Percentiles rank a stretch among this genome's conserved stretches.
Conservation (phyloP, 2,797 vertebrate species). For the Spinibarbus caldwelli region DNA sequence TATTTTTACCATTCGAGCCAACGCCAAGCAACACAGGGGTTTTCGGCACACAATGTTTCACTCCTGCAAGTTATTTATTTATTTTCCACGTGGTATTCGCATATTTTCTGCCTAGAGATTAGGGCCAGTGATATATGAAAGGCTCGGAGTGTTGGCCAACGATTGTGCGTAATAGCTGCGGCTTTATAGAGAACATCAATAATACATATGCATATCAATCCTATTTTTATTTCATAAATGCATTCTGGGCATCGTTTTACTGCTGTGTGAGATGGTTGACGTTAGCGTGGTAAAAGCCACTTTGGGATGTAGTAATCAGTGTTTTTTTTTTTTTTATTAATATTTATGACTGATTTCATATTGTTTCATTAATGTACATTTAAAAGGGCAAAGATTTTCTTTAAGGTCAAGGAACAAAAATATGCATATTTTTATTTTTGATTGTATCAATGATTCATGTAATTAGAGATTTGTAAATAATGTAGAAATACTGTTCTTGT, state of each 20-base stretch:
- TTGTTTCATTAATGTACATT: not conserved
- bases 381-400: not conserved
- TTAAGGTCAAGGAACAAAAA: not conserved
- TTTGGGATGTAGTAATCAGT: slow-evolving; percentile 33
- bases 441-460: not conserved
- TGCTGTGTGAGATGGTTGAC: slow-evolving; percentile 31
- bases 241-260: slow-evolving; percentile 43
- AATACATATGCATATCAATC: slow-evolving; percentile 49
- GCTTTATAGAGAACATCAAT: slow-evolving; percentile 53
- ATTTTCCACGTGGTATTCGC: slow-evolving; percentile 72
- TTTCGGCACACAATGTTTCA: slow-evolving; percentile 83
- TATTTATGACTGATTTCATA: not conserved
- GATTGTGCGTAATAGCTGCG: slow-evolving; percentile 49
- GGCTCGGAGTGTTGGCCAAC: slow-evolving; percentile 53
- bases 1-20: slow-evolving; percentile 83
- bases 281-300: slow-evolving; percentile 31
- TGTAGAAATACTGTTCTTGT: not conserved
- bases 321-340: not conserved
- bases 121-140: slow-evolving; percentile 62
- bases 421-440: no score
- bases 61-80: slow-evolving; percentile 66
- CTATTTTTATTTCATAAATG: slow-evolving; percentile 60
- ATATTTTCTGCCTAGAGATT: slow-evolving; percentile 71
- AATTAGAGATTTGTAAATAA: slow-evolving; percentile 9
- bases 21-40: slow-evolving; percentile 86